These are phyloP conservation scores for Lycodopsis pacificus DNA, from an alignment of 2,797 vertebrate species.

Conservation along the genomic window DNA sequence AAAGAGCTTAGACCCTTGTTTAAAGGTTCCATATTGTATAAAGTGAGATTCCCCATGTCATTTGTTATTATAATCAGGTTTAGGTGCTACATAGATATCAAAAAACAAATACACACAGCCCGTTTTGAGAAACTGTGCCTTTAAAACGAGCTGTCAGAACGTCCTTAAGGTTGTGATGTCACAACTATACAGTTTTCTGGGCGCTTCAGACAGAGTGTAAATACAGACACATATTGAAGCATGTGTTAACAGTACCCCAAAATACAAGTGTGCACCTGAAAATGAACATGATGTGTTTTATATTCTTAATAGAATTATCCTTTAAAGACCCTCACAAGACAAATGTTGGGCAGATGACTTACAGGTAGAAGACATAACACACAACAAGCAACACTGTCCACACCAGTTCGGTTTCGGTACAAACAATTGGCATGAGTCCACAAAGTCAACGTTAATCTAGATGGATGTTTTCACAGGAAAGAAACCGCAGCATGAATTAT, in stretches of 20 bases:
- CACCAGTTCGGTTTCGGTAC: background rate
- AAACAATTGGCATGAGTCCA: background rate
- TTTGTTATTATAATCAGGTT: background rate
- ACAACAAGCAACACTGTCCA: background rate
- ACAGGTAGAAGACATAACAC: background rate
- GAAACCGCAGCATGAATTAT: background rate
- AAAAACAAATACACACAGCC: background rate
- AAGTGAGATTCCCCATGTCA: background rate
- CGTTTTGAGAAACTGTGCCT: background rate
- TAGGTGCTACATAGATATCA: background rate
- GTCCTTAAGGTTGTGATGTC: too few species aligned
- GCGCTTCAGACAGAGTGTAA: background rate
- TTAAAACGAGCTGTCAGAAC: background rate
- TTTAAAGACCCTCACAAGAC: background rate
- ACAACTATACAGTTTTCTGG: background rate
- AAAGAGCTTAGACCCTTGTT: background rate
- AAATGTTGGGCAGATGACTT: background rate
- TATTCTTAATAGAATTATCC: background rate
- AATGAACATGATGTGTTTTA: background rate
- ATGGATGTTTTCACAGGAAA: conserved; percentile 5
- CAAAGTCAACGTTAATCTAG: conserved; percentile 5
- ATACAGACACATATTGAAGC: background rate
- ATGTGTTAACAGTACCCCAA: background rate
- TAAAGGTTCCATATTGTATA: background rate
- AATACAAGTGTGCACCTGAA: background rate